Base-by-base conservation (phyloP, 2,797 vertebrate genomes). In the Dromococcyx pavoninus region DNA sequence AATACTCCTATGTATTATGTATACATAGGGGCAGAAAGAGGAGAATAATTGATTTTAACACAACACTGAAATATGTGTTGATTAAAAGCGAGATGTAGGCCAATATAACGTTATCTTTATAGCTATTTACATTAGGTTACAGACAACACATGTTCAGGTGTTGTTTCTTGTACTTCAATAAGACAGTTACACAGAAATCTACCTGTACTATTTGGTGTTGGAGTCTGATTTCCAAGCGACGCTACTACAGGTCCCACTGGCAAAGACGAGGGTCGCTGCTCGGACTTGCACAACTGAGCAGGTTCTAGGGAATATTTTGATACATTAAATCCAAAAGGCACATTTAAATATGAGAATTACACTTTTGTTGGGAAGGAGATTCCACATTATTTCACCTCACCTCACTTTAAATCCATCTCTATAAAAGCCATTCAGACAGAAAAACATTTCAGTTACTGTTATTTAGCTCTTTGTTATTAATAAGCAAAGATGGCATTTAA, bases 161-260 rank as follows among this genome's bases (percentile, higher is more conserved):
- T 61, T 60, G 48, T 60, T 80, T 33, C 58, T 9, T 54, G n/a
- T 39, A 48, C 11, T 43, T 64, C 43, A 58, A 0, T 10, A 56
- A 23, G 72, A 76, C 39, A 86, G 41, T 81, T 21, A 66, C 3
- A 80, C 24, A 92, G 50, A 78, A 64, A 54, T 61, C 37, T 97
- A 99, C 99, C 99, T 99, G 99, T 99, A 98, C 99, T 99, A 97
- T 99, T 99, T 97, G 99, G 99, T 95, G 99, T 99, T 78, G 99
- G 99, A 89, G 99, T 99, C 97, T 99, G 99, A 97, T 98, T 99
- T 94, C 99, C 99, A 94, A 99, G 98, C 17, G 99, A 98, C 39
- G 99, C 98, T 97, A 99, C 98, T 37, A 99, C 98, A 44, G 99
- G 98, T 96, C 99, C 99, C 94, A 99, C 99, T 9, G 99, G 98